These are phyloP conservation scores for Oncorhynchus tshawytscha DNA, from an alignment of 2,113 vertebrate genomes.

Conservation along the genomic window DNA sequence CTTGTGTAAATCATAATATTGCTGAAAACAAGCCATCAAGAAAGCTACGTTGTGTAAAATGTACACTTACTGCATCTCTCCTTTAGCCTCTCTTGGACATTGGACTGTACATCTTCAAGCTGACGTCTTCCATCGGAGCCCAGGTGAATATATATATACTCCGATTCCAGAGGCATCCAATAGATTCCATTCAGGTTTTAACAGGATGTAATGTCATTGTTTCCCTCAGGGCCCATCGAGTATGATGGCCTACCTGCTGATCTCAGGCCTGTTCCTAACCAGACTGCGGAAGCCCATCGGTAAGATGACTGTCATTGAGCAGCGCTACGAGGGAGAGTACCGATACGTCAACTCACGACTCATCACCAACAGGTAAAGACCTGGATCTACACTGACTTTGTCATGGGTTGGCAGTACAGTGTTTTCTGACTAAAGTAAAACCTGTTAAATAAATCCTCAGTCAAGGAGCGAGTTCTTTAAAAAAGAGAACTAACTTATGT, in stretches of 20 bases:
- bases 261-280: slow-evolving; percentile 95
- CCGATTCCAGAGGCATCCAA: not conserved
- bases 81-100: slow-evolving; percentile 93
- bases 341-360: slow-evolving; percentile 95
- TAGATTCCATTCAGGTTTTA: not conserved
- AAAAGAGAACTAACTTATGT: not conserved
- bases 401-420: not conserved
- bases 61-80: not conserved
- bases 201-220: not conserved
- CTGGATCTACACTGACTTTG: not conserved
- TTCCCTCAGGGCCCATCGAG: slow-evolving; percentile 82
- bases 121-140: slow-evolving; percentile 92
- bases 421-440: not conserved
- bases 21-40: too few relatives aligned
- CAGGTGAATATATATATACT: slow-evolving; percentile 76
- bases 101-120: slow-evolving; percentile 93
- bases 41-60: too few relatives aligned
- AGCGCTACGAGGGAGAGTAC: slow-evolving; percentile 96
- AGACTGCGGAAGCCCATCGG: slow-evolving; percentile 91
- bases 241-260: slow-evolving; percentile 94
- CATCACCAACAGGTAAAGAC: slow-evolving; percentile 91
- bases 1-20: too few relatives aligned
- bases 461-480: not conserved
- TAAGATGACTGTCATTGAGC: slow-evolving; percentile 93
- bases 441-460: not conserved